Base-by-base conservation (phyloP, 2,888 invertebrate species). In the Phyllotreta cruciferae region DNA sequence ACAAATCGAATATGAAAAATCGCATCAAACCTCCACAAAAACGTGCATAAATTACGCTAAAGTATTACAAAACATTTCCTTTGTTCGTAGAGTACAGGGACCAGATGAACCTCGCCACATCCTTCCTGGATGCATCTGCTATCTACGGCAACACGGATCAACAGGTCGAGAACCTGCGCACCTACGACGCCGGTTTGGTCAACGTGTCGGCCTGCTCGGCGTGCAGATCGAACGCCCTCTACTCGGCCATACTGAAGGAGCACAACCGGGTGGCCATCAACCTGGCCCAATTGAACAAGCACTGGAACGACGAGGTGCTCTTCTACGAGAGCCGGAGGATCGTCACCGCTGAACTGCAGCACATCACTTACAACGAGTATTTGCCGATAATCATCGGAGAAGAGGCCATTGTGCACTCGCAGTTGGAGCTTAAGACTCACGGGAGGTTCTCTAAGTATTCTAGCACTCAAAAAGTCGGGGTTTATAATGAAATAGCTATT, bases 51-150 rank as follows among this genome's bases (percentile, higher is more conserved):
- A n/a, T n/a, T n/a, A n/a, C n/a, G n/a, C n/a, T n/a, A n/a, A 1
- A 24, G 13, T 8, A 8, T 53, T 8, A 38, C n/a, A 8, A 10
- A 0, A 6, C 9, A 36, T 39, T 24, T 34, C 10, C 14, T 47
- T 41, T 41, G 10, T 41, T 41, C 8, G 6, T 37, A 90, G 90
- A 87, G 66, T 82, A 86, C 66, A 86, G 94, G 50, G 90, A 94
- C 71, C 93, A 94, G 77, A 90, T 94, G 89, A 94, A 94, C 80
- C 83, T 90, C 63, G 94, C 90, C 0, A 91, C 94, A 0, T 87
- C 91, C 1, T 93, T 91, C 77, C 83, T 95, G 61, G 95, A 95
- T 74, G 94, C 89, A 0, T 93, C 93, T 0, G 90, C 89, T 0
- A 80, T 95, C 56, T 95, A 95, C 77, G 94, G 94, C 8, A 87